Evolutionary conservation across 2,797 vertebrate species (phyloP).

Genomic region (Chelon auratus): DNA sequence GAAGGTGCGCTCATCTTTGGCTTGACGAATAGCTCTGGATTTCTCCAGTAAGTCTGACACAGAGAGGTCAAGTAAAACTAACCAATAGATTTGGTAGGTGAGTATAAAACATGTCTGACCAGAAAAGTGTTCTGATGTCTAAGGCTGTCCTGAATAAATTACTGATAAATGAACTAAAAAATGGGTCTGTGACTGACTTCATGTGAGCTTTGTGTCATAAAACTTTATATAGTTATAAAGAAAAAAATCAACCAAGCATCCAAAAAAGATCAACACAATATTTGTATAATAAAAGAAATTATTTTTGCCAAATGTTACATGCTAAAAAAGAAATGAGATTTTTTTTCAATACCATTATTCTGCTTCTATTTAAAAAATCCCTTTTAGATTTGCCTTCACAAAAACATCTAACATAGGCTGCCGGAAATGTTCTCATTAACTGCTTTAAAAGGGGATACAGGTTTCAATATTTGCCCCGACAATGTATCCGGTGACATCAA

Average conservation of each 20-base stretch:
- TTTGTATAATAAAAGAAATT: neutral
- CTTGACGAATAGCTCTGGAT: constrained; percentile 97
- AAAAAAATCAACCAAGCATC: neutral
- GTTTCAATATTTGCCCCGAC: constrained; percentile 94
- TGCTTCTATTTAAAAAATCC: neutral
- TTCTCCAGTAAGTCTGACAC: constrained; percentile 94
- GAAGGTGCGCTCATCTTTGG: constrained; percentile 98
- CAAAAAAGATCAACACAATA: no score
- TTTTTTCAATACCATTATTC: neutral
- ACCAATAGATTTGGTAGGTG: neutral
- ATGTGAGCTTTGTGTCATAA: neutral
- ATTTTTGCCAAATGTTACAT: neutral
- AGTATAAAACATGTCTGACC: neutral
- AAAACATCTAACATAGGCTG: neutral
- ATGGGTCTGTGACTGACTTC: neutral
- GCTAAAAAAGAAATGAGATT: neutral
- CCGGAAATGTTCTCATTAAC: neutral
- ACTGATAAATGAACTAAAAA: neutral
- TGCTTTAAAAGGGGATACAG: constrained; percentile 78
- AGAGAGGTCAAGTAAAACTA: constrained; percentile 76
- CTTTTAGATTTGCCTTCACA: neutral
- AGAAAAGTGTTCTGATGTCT: neutral
- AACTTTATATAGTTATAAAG: neutral
- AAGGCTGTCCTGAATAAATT: neutral
- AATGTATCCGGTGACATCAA: constrained; percentile 92